A percentile compares a stretch with the other conserved stretches of the same genome.
These are phyloP conservation scores for Aphis gossypii DNA, from an alignment of 1,140 invertebrate genomes.

Conservation along the genomic window DNA sequence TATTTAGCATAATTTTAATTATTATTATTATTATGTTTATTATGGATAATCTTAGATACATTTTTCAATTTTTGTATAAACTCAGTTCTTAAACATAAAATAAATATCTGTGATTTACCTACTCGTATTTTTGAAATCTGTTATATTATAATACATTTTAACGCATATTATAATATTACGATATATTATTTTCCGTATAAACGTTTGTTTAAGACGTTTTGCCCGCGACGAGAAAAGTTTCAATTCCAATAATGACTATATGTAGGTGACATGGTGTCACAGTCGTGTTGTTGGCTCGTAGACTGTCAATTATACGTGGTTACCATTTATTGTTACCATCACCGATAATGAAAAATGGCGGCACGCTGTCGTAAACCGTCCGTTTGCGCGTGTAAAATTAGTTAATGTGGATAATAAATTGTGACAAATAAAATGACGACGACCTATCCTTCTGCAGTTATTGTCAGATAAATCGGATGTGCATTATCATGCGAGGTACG, in stretches of 20 bases:
- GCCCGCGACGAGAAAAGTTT: background rate
- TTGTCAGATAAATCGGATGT: background rate
- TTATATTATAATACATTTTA: background rate
- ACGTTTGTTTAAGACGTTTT: background rate
- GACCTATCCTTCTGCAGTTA: background rate
- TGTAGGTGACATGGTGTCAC: background rate
- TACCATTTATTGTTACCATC: background rate
- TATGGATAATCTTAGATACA: too few species aligned
- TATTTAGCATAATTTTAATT: too few species aligned
- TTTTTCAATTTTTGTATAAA: too few species aligned
- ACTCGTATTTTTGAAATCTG: background rate
- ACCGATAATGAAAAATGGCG: background rate
- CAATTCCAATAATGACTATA: background rate
- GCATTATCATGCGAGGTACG: background rate
- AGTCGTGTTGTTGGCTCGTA: too few species aligned
- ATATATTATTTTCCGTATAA: background rate
- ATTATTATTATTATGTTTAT: too few species aligned
- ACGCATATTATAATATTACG: background rate
- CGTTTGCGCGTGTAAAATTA: background rate
- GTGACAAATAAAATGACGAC: background rate
- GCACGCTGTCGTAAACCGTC: background rate
- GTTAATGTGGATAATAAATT: background rate
- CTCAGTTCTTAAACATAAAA: too few species aligned
- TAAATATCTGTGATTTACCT: too few species aligned
- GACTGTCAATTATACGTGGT: conserved; percentile 8